A percentile compares a stretch with the other conserved stretches of the same genome.
phyloP scores from a whole-genome alignment of 2,113 vertebrate genomes.

The Spea multiplicata region DNA sequence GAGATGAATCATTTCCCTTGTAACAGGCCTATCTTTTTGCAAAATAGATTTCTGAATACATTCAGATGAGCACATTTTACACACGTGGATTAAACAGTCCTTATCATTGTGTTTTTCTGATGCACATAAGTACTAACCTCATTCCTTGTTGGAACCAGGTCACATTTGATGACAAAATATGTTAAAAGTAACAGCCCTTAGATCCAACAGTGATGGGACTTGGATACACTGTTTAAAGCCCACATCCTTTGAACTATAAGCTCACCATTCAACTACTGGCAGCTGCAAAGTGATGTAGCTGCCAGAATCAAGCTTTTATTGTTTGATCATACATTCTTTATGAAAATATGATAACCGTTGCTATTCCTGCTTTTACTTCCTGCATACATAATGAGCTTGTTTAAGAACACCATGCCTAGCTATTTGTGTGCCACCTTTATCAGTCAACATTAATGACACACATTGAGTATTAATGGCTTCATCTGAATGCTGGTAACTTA shows the following conservation, averaged over 20 bases:
- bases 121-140: no score
- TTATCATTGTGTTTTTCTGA: no score
- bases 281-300: conserved; percentile 33
- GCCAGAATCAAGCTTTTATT: conserved; percentile 31
- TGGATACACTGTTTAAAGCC: background rate
- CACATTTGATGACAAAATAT: background rate
- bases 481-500: background rate
- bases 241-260: conserved; percentile 37
- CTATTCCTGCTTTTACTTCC: conserved; percentile 11
- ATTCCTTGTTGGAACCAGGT: no score
- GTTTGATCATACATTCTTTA: conserved; percentile 36
- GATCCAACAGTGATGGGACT: conserved; percentile 13
- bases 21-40: no score
- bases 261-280: conserved; percentile 27
- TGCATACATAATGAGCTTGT: conserved; percentile 24
- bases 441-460: conserved; percentile 13
- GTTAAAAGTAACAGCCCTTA: conserved; percentile 10
- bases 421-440: conserved; percentile 6
- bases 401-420: conserved; percentile 3
- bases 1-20: no score
- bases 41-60: no score
- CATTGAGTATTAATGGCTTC: background rate
- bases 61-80: no score
- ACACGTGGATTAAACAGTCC: no score
- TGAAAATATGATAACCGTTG: conserved; percentile 33